These are phyloP conservation scores for Sebastes schlegelii DNA, from an alignment of 2,113 vertebrate genomes.

Conservation along the genomic window DNA sequence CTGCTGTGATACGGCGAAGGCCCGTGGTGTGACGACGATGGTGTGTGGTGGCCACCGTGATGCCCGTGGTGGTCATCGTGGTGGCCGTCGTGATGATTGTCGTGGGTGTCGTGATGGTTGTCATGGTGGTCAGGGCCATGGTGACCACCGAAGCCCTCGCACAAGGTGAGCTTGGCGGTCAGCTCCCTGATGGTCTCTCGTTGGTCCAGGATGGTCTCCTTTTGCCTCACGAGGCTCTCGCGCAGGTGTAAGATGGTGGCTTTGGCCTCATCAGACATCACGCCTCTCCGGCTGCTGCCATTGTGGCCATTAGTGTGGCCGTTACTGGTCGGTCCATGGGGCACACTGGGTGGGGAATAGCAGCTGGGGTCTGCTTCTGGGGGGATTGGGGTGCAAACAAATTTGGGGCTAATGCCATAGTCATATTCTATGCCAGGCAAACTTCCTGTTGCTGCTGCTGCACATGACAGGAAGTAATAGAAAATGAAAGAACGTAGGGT, in stretches of 20 bases:
- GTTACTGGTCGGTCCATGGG: conserved; percentile 63
- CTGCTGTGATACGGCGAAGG: conserved; percentile 55
- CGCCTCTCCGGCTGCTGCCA: conserved; percentile 52
- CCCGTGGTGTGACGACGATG: conserved; percentile 54
- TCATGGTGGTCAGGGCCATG: conserved; percentile 67
- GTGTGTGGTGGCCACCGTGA: conserved; percentile 53
- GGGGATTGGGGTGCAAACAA: conserved; percentile 87
- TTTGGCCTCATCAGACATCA: conserved; percentile 86
- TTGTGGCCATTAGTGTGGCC: conserved; percentile 58
- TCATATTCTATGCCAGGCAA: conserved; percentile 75
- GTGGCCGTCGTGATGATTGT: conserved; percentile 55
- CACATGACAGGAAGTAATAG: conserved; percentile 70
- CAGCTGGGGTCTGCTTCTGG: conserved; percentile 85
- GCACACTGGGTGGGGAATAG: conserved; percentile 73
- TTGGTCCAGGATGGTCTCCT: conserved; percentile 88
- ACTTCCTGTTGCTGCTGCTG: conserved; percentile 52
- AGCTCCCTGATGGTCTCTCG: conserved; percentile 87
- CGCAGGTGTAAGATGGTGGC: conserved; percentile 86
- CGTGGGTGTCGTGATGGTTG: conserved; percentile 57
- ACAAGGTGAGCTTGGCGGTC: conserved; percentile 86
- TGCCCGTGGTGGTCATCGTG: conserved; percentile 67
- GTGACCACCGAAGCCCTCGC: conserved; percentile 83
- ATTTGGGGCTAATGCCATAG: conserved; percentile 83
- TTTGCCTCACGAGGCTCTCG: conserved; percentile 87
- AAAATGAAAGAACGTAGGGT: conserved; percentile 66